Conservation (phyloP, 2,888 invertebrate species). For the Diaprepes abbreviatus region DNA sequence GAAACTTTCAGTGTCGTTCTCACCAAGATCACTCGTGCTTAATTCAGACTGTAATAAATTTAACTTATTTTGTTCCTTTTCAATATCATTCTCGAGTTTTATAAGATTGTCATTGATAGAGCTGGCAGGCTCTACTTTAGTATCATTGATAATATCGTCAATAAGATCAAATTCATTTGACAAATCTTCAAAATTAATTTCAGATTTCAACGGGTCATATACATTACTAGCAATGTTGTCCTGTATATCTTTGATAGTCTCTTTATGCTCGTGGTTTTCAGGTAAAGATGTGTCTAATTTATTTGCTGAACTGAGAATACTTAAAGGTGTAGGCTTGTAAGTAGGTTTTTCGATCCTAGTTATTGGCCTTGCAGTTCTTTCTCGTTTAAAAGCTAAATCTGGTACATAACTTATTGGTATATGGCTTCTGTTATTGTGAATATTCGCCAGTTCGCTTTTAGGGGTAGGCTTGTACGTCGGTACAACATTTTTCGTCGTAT, state of each 20-base stretch:
- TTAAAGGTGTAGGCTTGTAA: constrained; percentile 66
- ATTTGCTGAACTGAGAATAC: constrained; percentile 61
- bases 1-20: not conserved
- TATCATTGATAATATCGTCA: constrained; percentile 64
- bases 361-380: constrained; percentile 62
- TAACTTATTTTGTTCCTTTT: constrained; percentile 50
- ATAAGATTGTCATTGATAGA: constrained; percentile 26
- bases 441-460: constrained; percentile 67
- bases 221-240: constrained; percentile 58
- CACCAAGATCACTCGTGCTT: constrained; percentile 23
- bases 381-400: constrained; percentile 69
- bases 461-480: constrained; percentile 68
- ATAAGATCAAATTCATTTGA: constrained; percentile 66
- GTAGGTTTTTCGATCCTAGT: constrained; percentile 60
- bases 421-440: constrained; percentile 63
- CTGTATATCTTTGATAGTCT: constrained; percentile 57
- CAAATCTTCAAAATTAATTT: constrained; percentile 64
- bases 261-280: constrained; percentile 52
- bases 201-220: constrained; percentile 59
- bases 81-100: constrained; percentile 40
- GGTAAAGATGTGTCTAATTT: constrained; percentile 51
- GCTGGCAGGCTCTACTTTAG: constrained; percentile 7
- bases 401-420: constrained; percentile 70
- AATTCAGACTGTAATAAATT: constrained; percentile 33
- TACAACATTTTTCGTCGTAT: constrained; percentile 64